Percentiles rank a stretch among this genome's conserved stretches.
These are phyloP conservation scores for Pseudorectes ferrugineus DNA, from an alignment of 2,113 vertebrate genomes.

Conservation along the genomic window DNA sequence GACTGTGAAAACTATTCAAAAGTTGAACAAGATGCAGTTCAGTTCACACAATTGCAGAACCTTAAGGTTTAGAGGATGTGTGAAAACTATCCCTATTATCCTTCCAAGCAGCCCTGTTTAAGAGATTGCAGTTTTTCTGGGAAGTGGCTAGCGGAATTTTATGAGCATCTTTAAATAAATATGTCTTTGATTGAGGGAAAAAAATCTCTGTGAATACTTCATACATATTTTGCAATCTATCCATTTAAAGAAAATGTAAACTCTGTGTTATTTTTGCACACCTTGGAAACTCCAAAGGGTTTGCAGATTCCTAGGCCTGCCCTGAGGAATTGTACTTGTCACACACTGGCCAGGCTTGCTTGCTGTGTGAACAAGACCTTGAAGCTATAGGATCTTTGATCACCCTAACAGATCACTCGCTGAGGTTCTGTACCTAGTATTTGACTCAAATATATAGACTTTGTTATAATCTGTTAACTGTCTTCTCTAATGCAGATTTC, in stretches of 20 bases:
- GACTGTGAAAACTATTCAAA: neutral
- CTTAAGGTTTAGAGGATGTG: neutral
- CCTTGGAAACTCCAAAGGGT: neutral
- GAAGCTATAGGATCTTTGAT: neutral
- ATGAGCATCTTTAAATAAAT: neutral
- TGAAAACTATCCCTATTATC: neutral
- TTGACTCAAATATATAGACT: neutral
- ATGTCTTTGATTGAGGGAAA: neutral
- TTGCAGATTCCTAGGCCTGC: neutral
- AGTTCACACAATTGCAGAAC: neutral
- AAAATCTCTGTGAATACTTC: neutral
- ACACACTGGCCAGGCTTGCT: neutral
- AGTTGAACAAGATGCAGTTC: neutral
- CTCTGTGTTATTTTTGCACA: neutral
- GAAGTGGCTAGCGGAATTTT: neutral
- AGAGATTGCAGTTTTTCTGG: neutral
- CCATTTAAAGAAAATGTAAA: neutral
- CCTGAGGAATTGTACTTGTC: neutral
- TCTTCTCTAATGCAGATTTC: neutral
- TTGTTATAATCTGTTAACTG: neutral
- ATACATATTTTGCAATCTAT: neutral
- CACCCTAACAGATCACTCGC: neutral
- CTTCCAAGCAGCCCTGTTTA: neutral
- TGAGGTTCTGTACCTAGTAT: neutral
- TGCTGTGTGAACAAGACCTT: neutral